Conservation (phyloP, 2,888 invertebrate genomes). For the Diarsia mendica region DNA sequence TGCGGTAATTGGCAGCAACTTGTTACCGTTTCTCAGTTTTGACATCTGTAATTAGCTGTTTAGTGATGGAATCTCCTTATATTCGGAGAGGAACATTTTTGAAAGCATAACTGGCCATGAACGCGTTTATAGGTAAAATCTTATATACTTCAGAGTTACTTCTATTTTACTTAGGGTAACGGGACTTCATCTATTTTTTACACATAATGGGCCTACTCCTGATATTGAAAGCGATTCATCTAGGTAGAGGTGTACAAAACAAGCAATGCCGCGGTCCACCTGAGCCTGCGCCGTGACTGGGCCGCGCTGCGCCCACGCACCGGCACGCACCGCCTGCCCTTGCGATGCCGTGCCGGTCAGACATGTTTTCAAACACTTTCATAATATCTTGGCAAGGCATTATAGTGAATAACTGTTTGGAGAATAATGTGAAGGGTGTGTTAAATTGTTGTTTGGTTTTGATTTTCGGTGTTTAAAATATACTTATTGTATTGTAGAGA, state of each 20-base stretch:
- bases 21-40: slow-evolving; percentile 52
- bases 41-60: slow-evolving; percentile 46
- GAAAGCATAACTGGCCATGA: neutral
- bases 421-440: slow-evolving; percentile 27
- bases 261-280: slow-evolving; percentile 74
- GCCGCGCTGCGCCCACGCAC: slow-evolving; percentile 74
- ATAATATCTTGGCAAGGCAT: slow-evolving; percentile 44
- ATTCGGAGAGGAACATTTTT: neutral
- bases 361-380: slow-evolving; percentile 75
- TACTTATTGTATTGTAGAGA: neutral
- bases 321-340: slow-evolving; percentile 59
- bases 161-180: neutral
- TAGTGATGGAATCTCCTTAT: slow-evolving; percentile 17
- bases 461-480: neutral
- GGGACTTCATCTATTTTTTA: neutral
- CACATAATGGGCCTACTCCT: slow-evolving; percentile 6
- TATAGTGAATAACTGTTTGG: slow-evolving; percentile 14
- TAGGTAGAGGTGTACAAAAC: slow-evolving; percentile 55
- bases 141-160: no score
- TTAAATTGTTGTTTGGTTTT: slow-evolving; percentile 27
- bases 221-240: slow-evolving; percentile 50
- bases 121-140: neutral
- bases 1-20: slow-evolving; percentile 55
- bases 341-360: slow-evolving; percentile 71
- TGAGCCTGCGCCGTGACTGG: slow-evolving; percentile 69